Evolutionary conservation across 2,113 vertebrate genomes (phyloP).

Genomic region (Tinamus guttatus): DNA sequence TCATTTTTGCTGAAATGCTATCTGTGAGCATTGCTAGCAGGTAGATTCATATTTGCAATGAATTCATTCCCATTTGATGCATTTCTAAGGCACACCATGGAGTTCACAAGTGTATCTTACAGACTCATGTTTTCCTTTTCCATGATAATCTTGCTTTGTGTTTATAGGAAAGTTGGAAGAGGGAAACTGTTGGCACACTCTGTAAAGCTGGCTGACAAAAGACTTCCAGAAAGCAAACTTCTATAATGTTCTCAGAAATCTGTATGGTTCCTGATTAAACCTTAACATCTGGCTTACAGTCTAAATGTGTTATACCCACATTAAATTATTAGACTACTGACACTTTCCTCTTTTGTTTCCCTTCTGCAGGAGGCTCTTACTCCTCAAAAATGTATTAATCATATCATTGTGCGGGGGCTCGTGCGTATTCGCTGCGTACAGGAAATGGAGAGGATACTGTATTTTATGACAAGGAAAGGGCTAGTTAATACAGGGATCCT

Average conservation of each 20-base stretch:
- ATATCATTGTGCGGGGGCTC: conserved; percentile 92
- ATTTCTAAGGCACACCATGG: background rate
- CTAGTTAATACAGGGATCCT: conserved; percentile 95
- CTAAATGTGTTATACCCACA: background rate
- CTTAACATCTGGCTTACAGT: background rate
- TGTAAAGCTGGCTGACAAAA: background rate
- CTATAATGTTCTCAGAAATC: background rate
- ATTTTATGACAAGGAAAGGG: conserved; percentile 96
- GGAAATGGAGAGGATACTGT: conserved; percentile 91
- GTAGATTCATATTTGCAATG: background rate
- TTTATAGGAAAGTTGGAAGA: background rate
- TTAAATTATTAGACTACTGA: background rate
- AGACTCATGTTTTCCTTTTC: background rate
- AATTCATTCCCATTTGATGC: background rate
- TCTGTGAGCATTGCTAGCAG: background rate
- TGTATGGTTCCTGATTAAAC: background rate
- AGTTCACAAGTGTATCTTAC: background rate
- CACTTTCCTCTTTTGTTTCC: background rate
- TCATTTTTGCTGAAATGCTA: background rate
- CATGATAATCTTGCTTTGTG: background rate
- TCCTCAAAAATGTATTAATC: conserved; percentile 86
- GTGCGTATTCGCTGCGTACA: conserved; percentile 94
- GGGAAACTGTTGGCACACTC: background rate
- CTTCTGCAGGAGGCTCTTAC: conserved; percentile 90
- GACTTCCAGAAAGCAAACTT: background rate